A percentile compares a stretch with the other conserved stretches of the same genome.
These are phyloP conservation scores for Nematolebias whitei DNA, from an alignment of 2,113 vertebrate species.

Conservation along the genomic window DNA sequence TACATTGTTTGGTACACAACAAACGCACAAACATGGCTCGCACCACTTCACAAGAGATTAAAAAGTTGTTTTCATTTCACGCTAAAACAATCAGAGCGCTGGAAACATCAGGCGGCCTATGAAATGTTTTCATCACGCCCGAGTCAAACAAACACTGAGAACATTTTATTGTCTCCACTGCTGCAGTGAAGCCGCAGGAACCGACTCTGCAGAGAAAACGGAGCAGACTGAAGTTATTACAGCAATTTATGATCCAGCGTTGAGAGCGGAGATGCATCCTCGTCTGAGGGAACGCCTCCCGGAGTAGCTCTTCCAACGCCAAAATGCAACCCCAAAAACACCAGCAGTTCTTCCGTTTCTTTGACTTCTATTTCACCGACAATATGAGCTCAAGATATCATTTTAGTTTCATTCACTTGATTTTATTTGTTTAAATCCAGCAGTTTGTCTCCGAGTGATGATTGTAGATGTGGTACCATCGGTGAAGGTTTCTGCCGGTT, in stretches of 20 bases:
- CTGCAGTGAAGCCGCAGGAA: background rate
- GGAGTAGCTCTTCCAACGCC: no score
- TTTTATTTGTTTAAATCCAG: no score
- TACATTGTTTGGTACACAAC: background rate
- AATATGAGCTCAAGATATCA: no score
- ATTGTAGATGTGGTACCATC: no score
- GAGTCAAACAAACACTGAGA: conserved; percentile 1
- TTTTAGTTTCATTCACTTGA: no score
- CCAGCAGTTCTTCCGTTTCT: no score
- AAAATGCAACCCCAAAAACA: no score
- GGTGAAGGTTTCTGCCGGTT: no score
- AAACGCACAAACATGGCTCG: background rate
- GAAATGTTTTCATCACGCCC: background rate
- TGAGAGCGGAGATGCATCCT: background rate
- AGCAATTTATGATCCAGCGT: background rate
- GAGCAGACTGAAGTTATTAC: background rate
- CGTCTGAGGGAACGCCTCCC: background rate
- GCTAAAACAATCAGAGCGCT: background rate
- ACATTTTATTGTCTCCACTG: background rate
- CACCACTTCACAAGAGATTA: background rate
- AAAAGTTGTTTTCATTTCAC: background rate
- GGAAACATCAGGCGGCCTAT: background rate
- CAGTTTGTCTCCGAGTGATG: no score
- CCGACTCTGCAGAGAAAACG: background rate
- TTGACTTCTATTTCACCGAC: no score